phyloP scores from a whole-genome alignment of 2,888 invertebrate species.

The Torymus tubicola region DNA sequence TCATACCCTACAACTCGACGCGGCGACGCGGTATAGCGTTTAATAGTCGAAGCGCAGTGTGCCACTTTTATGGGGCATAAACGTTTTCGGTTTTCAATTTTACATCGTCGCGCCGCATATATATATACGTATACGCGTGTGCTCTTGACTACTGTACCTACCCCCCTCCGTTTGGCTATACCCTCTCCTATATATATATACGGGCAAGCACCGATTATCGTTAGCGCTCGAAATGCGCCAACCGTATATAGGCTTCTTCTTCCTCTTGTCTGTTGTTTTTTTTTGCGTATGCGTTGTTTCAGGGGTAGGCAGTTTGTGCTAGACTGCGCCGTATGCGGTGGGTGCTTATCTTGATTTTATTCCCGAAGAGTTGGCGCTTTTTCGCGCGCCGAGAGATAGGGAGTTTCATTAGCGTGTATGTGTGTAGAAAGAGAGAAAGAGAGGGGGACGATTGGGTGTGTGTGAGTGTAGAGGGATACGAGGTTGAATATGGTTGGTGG shows the following conservation, averaged over 20 bases:
- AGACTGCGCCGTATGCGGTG: too few relatives aligned
- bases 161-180: background rate
- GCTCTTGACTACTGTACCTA: background rate
- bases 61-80: slow-evolving; percentile 56
- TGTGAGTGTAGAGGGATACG: too few relatives aligned
- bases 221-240: slow-evolving; percentile 11
- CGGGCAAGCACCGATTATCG: slow-evolving; percentile 30
- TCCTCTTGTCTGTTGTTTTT: background rate
- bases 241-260: background rate
- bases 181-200: background rate
- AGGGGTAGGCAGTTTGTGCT: too few relatives aligned
- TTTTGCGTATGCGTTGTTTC: background rate
- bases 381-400: too few relatives aligned
- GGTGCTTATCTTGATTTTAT: background rate
- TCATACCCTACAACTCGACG: background rate
- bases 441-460: too few relatives aligned
- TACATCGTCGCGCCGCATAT: slow-evolving; percentile 37
- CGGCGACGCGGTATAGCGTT: slow-evolving; percentile 7
- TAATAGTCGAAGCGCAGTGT: slow-evolving; percentile 58
- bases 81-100: slow-evolving; percentile 58
- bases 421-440: too few relatives aligned
- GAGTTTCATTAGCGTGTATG: too few relatives aligned
- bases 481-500: too few relatives aligned
- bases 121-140: too few relatives aligned
- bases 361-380: background rate